Percentiles rank a stretch among this genome's conserved stretches.
These are phyloP conservation scores for Campoplex capitator DNA, from an alignment of 2,888 invertebrate species.

Conservation along the genomic window DNA sequence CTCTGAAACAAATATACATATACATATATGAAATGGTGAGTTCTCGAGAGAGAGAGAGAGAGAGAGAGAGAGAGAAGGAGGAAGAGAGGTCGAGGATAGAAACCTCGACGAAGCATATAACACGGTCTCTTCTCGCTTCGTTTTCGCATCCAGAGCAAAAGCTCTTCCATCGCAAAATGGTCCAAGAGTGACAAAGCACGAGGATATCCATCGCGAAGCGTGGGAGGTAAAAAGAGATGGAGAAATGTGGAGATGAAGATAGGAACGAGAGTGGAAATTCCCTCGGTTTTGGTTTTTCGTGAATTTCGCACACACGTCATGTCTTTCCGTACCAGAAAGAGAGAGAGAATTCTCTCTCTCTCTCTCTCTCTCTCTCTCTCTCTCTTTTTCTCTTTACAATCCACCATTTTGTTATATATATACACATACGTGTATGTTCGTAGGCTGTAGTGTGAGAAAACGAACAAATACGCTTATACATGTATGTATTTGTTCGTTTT, in stretches of 20 bases:
- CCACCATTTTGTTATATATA: slow-evolving; percentile 15
- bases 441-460: neutral
- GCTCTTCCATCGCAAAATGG: slow-evolving; percentile 18
- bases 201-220: slow-evolving; percentile 18
- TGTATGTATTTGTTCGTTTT: slow-evolving; percentile 50
- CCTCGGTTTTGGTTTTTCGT: slow-evolving; percentile 81
- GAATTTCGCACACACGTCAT: slow-evolving; percentile 75
- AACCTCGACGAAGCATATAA: slow-evolving; percentile 38
- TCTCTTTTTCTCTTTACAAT: slow-evolving; percentile 31
- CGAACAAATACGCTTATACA: neutral
- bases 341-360: slow-evolving; percentile 16
- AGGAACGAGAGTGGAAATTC: slow-evolving; percentile 71
- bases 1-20: slow-evolving; percentile 20
- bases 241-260: slow-evolving; percentile 54
- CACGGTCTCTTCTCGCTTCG: slow-evolving; percentile 42
- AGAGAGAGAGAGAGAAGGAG: no score
- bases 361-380: slow-evolving; percentile 10
- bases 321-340: slow-evolving; percentile 59
- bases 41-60: neutral
- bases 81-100: slow-evolving; percentile 44
- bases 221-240: slow-evolving; percentile 37
- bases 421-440: neutral
- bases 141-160: slow-evolving; percentile 33
- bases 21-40: slow-evolving; percentile 3
- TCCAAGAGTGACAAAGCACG: slow-evolving; percentile 52